Base-by-base conservation (phyloP, 2,797 vertebrate genomes). In the Siniperca scherzeri region DNA sequence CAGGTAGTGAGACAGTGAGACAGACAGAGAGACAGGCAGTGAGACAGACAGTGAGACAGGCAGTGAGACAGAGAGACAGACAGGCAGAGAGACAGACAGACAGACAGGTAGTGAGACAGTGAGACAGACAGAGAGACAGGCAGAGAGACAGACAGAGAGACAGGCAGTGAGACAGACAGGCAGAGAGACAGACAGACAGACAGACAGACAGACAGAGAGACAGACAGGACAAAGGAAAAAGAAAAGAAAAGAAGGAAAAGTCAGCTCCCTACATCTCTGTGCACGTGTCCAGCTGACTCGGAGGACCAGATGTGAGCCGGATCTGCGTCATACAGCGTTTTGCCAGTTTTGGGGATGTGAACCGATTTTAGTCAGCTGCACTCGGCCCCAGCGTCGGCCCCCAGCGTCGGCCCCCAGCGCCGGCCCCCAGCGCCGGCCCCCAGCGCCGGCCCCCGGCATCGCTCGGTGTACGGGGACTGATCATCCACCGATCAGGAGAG, bases 111-210 rank as follows among this genome's bases (percentile, higher is more conserved):
- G 33, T 33, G 33, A 33, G 33, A 33, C 33, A 33, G 33, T 2
- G 2, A 80, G 80, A 76, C 0, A 78, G 62, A 79, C 2, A 83
- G 72, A 44, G 0, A 68, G 68, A 38, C 0, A 76, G 56, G 76
- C 0, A 64, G 57, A 46, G 0, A 82, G 48, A 55, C 1, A 65
- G 42, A 30, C 0, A 84, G 59, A 36, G 0, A 55, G 59, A 44
- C 0, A 53, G 57, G 16, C 0, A 36, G 21, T 55, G 2, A 76
- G 16, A 60, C 2, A 36, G 33, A 36, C 33, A 33, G 33, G 33
- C 5, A 74, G 52, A 33, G 0, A 73, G 11, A 44, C 14, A 75
- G 48, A 33, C 33, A 33, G 33, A 4, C 33, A 33, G 33, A n/a
- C 33, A 33, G 33, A 4, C 33, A 33, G 33, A 33, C 2, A 33